These are phyloP conservation scores for Aix galericulata DNA, from an alignment of 2,113 vertebrate species.

Conservation along the genomic window DNA sequence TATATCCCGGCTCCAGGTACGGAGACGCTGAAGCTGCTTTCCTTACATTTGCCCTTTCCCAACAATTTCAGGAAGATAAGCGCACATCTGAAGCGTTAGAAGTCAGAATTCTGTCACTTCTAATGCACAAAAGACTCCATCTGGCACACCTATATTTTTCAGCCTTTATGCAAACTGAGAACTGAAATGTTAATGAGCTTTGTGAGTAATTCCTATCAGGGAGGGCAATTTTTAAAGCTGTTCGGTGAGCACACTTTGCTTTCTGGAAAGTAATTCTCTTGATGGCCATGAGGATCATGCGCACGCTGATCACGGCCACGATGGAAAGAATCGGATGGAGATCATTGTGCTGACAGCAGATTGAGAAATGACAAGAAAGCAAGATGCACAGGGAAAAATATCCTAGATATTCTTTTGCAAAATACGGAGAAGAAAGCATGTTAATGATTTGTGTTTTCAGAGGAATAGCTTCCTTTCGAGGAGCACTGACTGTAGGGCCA, in stretches of 20 bases:
- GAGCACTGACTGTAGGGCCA: background rate
- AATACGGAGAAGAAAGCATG: background rate
- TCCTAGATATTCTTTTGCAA: background rate
- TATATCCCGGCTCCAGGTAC: background rate
- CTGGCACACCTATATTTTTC: constrained; percentile 66
- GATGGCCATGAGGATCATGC: constrained; percentile 26
- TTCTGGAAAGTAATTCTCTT: constrained; percentile 71
- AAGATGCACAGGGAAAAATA: background rate
- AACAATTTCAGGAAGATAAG: constrained; percentile 25
- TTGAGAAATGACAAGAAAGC: constrained; percentile 67
- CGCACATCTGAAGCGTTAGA: constrained; percentile 18
- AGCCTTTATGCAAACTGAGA: constrained; percentile 63
- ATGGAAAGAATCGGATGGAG: constrained; percentile 62
- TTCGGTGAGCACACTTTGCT: constrained; percentile 44
- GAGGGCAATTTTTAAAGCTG: constrained; percentile 65
- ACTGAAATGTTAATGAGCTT: constrained; percentile 71
- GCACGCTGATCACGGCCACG: constrained; percentile 44
- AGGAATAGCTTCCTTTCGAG: background rate
- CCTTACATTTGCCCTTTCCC: constrained; percentile 23
- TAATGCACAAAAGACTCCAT: constrained; percentile 43
- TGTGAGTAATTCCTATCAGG: constrained; percentile 61
- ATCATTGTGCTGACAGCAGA: constrained; percentile 68
- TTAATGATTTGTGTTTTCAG: background rate
- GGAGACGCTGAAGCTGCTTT: background rate
- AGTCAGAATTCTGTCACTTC: constrained; percentile 41